Conservation (phyloP, 30 jellyfish, hydroid and myxozoan genomes). For the Aurelia aurita region DNA sequence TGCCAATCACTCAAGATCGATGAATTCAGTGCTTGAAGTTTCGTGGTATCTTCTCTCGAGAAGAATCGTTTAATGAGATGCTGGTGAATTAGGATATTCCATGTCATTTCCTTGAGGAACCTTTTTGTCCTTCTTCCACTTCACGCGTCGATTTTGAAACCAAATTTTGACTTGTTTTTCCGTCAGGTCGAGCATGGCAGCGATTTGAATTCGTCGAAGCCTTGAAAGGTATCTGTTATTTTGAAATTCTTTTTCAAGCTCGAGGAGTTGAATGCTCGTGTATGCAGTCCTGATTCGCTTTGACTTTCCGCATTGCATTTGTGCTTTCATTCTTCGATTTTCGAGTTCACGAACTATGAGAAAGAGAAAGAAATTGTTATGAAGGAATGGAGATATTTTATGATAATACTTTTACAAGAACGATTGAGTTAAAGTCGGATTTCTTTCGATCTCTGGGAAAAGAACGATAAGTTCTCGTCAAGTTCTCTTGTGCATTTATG, state of each 20-base stretch:
- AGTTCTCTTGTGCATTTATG: too few relatives aligned
- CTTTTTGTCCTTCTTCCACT: constrained; percentile 94
- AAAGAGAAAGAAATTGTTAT: neutral
- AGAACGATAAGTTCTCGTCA: too few relatives aligned
- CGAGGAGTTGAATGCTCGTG: constrained; percentile 94
- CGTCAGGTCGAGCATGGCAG: constrained; percentile 93
- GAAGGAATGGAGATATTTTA: neutral
- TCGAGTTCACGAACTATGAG: constrained; percentile 83
- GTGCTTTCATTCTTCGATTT: constrained; percentile 69
- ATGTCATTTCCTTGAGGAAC: constrained; percentile 62
- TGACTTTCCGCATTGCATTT: constrained; percentile 74
- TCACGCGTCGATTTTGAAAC: constrained; percentile 96
- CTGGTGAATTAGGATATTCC: constrained; percentile 74
- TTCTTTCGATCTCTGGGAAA: too few relatives aligned
- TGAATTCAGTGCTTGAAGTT: too few relatives aligned
- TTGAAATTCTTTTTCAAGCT: constrained; percentile 92
- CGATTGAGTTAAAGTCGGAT: too few relatives aligned
- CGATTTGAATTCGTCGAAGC: constrained; percentile 93
- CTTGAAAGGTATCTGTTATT: constrained; percentile 91
- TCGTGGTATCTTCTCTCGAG: neutral
- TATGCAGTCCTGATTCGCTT: constrained; percentile 97
- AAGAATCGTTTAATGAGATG: constrained; percentile 24
- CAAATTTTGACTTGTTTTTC: constrained; percentile 97
- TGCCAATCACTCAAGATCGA: too few relatives aligned
- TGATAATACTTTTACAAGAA: too few relatives aligned